Conservation (phyloP, 2,888 invertebrate genomes). For the Pimpla rufipes region DNA sequence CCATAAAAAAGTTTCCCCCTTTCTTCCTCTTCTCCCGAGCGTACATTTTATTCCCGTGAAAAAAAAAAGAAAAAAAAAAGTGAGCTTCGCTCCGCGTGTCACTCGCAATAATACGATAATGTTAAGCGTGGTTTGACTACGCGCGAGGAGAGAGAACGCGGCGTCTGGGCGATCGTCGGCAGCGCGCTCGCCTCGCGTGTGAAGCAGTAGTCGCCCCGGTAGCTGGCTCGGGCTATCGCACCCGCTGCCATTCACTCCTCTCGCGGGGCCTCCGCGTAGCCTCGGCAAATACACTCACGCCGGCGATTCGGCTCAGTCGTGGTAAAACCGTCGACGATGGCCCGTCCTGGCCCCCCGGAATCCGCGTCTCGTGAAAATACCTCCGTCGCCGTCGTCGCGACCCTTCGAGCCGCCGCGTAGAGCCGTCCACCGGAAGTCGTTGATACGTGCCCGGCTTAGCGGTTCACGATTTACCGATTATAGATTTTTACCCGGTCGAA, state of each 20-base stretch:
- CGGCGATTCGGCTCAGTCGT: constrained; percentile 76
- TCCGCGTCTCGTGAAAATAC: constrained; percentile 30
- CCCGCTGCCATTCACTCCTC: constrained; percentile 67
- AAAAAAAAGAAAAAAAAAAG: not conserved
- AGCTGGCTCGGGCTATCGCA: constrained; percentile 40
- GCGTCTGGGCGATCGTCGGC: constrained; percentile 39
- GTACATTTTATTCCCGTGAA: not conserved
- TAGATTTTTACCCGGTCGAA: not conserved
- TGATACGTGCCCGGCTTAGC: constrained; percentile 24
- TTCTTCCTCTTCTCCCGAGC: not conserved
- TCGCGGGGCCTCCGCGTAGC: constrained; percentile 30
- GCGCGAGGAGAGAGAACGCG: constrained; percentile 10
- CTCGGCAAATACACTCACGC: constrained; percentile 67
- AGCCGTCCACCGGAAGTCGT: constrained; percentile 18
- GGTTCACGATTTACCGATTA: not conserved
- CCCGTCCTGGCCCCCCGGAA: constrained; percentile 65
- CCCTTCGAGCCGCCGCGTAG: constrained; percentile 7
- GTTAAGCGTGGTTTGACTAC: not conserved
- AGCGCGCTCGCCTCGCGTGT: constrained; percentile 21
- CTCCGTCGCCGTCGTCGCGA: not conserved
- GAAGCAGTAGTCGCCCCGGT: constrained; percentile 22
- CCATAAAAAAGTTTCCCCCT: not conserved
- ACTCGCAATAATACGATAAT: constrained; percentile 2
- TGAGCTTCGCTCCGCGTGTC: not conserved
- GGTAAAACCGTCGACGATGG: constrained; percentile 76